Evolutionary conservation across 1,140 invertebrate genomes (phyloP).

Genomic region (Gonioctena quinquepunctata): DNA sequence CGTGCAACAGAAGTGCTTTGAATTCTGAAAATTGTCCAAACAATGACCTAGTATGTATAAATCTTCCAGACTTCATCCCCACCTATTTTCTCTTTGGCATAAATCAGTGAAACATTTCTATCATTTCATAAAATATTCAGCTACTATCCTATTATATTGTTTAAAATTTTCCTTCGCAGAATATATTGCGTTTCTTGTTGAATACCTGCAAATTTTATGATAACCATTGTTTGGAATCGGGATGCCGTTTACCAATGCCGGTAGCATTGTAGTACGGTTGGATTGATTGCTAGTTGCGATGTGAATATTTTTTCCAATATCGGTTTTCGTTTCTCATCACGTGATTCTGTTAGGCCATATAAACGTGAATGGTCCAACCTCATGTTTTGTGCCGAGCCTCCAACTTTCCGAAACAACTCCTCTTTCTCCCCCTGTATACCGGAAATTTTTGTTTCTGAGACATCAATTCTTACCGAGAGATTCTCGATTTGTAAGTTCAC

Average conservation of each 20-base stretch:
- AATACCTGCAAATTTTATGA: not conserved
- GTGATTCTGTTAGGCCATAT: not conserved
- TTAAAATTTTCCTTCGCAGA: not conserved
- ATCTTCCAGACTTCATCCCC: not conserved
- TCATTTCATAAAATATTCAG: not conserved
- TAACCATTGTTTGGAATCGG: not conserved
- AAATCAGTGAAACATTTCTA: not conserved
- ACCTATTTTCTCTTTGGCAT: not conserved
- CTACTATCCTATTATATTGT: not conserved
- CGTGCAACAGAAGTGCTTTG: no score
- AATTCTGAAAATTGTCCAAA: no score
- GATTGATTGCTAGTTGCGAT: not conserved
- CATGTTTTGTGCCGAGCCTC: not conserved
- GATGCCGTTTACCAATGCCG: not conserved
- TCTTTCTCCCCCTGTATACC: not conserved
- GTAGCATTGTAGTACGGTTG: not conserved
- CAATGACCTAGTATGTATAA: not conserved
- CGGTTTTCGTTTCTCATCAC: not conserved
- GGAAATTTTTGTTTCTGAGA: not conserved
- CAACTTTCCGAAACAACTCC: not conserved
- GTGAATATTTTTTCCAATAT: not conserved
- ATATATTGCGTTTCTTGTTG: not conserved
- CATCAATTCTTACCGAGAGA: not conserved
- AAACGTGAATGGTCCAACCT: not conserved
- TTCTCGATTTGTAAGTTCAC: not conserved